Conservation (phyloP, 1,140 invertebrate genomes). For the Theocolax elegans region DNA sequence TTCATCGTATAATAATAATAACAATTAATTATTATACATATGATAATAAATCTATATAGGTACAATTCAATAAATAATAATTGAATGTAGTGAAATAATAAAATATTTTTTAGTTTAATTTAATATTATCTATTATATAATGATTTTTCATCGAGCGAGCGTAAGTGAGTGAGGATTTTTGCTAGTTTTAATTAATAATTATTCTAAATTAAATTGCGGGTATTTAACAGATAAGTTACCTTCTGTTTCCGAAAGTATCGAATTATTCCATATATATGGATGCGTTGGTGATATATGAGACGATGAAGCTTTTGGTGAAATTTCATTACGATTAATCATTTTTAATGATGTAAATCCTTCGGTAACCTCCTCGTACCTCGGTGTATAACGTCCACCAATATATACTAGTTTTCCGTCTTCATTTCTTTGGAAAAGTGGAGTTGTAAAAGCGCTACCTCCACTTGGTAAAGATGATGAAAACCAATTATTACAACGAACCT, state of each 20-base stretch:
- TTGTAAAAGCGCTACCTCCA: constrained; percentile 79
- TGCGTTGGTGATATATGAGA: constrained; percentile 73
- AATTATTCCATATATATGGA: constrained; percentile 73
- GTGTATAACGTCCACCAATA: constrained; percentile 75
- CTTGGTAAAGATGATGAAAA: constrained; percentile 74
- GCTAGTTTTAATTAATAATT: no score
- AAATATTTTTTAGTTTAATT: no score
- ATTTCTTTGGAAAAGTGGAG: constrained; percentile 78
- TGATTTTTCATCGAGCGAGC: no score
- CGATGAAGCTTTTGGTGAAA: constrained; percentile 62
- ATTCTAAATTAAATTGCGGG: no score
- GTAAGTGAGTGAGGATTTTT: no score
- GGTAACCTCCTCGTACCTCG: constrained; percentile 73
- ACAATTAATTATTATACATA: no score
- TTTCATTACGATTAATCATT: constrained; percentile 72
- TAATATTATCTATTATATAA: no score
- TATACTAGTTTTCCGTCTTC: constrained; percentile 82
- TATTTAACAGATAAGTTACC: no score
- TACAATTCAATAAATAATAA: no score
- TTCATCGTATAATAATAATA: no score
- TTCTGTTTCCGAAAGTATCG: constrained; percentile 66
- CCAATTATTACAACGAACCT: constrained; percentile 79
- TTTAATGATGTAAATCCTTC: constrained; percentile 79
- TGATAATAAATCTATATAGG: no score
- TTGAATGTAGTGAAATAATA: no score